Evolutionary conservation across 2,797 vertebrate species (phyloP).

Genomic region (Schizopygopsis pylzovi): DNA sequence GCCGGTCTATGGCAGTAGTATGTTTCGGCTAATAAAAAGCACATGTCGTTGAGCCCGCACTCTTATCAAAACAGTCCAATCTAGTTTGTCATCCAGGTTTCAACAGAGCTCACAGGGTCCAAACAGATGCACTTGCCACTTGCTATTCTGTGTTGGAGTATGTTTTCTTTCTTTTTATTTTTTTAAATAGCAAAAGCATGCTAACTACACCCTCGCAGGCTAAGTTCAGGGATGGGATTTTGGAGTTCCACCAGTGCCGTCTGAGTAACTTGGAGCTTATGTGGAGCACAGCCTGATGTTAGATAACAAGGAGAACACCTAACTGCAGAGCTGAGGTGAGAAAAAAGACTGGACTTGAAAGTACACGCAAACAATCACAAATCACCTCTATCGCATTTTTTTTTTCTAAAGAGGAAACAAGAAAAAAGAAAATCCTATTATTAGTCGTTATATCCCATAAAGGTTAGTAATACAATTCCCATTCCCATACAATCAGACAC

Average conservation of each 20-base stretch:
- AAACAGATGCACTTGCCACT: slow-evolving; percentile 43
- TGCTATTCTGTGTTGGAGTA: neutral
- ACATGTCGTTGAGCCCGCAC: slow-evolving; percentile 55
- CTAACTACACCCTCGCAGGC: slow-evolving; percentile 45
- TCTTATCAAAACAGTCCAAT: slow-evolving; percentile 48
- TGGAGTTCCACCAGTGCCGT: slow-evolving; percentile 5
- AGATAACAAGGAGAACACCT: slow-evolving; percentile 37
- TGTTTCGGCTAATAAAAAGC: slow-evolving; percentile 65
- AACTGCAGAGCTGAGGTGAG: slow-evolving; percentile 29
- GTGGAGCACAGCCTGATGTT: slow-evolving; percentile 42
- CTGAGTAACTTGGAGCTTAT: slow-evolving; percentile 24
- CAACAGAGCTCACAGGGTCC: slow-evolving; percentile 48
- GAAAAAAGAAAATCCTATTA: slow-evolving; percentile 40
- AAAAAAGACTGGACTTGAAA: slow-evolving; percentile 18
- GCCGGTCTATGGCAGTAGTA: slow-evolving; percentile 78
- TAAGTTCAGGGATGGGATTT: slow-evolving; percentile 21
- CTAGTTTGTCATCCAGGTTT: slow-evolving; percentile 46
- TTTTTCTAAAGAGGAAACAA: slow-evolving; percentile 42
- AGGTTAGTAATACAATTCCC: slow-evolving; percentile 68
- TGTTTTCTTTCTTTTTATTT: neutral
- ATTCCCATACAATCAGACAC: slow-evolving; percentile 68
- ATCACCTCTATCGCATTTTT: slow-evolving; percentile 4
- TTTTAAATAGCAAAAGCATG: slow-evolving; percentile 50
- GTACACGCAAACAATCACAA: slow-evolving; percentile 50
- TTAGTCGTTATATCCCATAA: slow-evolving; percentile 42